A percentile compares a stretch with the other conserved stretches of the same genome.
Evolutionary conservation across 2,888 invertebrate species (phyloP).

Genomic region (Creontiades dilutus): DNA sequence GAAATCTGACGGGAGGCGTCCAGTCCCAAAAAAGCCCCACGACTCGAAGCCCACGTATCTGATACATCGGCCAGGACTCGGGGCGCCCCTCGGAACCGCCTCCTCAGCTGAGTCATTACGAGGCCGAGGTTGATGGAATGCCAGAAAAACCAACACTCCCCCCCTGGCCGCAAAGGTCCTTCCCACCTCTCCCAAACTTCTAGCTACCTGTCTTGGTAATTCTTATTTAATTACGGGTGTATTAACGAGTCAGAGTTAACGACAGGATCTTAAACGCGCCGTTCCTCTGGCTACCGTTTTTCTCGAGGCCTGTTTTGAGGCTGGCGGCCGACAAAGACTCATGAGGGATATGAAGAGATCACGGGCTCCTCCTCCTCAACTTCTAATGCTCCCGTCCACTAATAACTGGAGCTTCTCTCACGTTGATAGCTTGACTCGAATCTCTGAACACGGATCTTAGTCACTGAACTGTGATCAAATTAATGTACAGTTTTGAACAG

Average conservation of each 20-base stretch:
- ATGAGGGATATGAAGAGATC: constrained; percentile 62
- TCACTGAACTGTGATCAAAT: neutral
- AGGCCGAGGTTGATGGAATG: constrained; percentile 24
- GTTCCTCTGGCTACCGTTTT: constrained; percentile 61
- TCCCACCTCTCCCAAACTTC: neutral
- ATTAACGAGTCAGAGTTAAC: constrained; percentile 70
- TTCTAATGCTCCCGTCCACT: constrained; percentile 40
- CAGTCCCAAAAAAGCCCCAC: neutral
- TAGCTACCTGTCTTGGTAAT: constrained; percentile 71
- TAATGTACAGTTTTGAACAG: no score
- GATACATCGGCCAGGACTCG: neutral
- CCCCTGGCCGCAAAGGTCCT: neutral
- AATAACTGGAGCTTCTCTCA: constrained; percentile 58
- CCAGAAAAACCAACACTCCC: constrained; percentile 55
- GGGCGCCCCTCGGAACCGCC: constrained; percentile 2
- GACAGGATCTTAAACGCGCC: constrained; percentile 65
- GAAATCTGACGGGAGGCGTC: neutral
- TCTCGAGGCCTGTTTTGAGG: constrained; percentile 19
- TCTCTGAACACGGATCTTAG: neutral
- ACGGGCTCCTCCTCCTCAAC: neutral
- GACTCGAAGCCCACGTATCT: neutral
- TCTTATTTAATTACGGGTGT: constrained; percentile 72
- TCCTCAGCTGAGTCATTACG: constrained; percentile 36
- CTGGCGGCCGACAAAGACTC: constrained; percentile 36
- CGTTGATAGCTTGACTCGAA: constrained; percentile 22